phyloP scores from a whole-genome alignment of 1,140 invertebrate genomes.

The Brachionus sp. region DNA sequence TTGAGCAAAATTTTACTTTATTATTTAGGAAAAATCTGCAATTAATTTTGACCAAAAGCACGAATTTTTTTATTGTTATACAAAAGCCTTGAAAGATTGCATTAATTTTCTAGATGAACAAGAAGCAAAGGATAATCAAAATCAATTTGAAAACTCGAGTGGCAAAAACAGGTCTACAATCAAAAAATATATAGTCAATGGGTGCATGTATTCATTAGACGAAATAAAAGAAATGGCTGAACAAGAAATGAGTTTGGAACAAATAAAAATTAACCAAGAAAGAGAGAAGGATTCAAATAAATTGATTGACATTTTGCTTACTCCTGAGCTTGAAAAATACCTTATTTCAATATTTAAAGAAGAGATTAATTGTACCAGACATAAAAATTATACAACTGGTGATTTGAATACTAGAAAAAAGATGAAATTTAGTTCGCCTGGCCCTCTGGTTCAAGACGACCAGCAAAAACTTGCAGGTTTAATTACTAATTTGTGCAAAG shows the following conservation, averaged over 20 bases:
- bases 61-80: conserved; percentile 14
- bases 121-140: not conserved
- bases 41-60: not conserved
- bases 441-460: conserved; percentile 24
- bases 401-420: conserved; percentile 1
- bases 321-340: not conserved
- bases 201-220: not conserved
- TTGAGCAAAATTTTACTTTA: not conserved
- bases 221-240: conserved; percentile 29
- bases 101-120: not conserved
- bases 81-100: conserved; percentile 17
- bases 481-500: not conserved
- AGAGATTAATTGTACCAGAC: not conserved
- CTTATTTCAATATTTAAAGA: conserved; percentile 27
- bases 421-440: conserved; percentile 41
- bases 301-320: not conserved
- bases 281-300: not conserved
- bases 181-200: conserved; percentile 16
- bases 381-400: not conserved
- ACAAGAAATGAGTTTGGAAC: conserved; percentile 14
- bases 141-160: not conserved
- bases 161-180: not conserved
- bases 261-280: not conserved
- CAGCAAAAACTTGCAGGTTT: conserved; percentile 20
- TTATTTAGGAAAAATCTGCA: not conserved